Percentiles rank a stretch among this genome's conserved stretches.
These are phyloP conservation scores for Chalcis sispes DNA, from an alignment of 2,888 invertebrate species.

Conservation along the genomic window DNA sequence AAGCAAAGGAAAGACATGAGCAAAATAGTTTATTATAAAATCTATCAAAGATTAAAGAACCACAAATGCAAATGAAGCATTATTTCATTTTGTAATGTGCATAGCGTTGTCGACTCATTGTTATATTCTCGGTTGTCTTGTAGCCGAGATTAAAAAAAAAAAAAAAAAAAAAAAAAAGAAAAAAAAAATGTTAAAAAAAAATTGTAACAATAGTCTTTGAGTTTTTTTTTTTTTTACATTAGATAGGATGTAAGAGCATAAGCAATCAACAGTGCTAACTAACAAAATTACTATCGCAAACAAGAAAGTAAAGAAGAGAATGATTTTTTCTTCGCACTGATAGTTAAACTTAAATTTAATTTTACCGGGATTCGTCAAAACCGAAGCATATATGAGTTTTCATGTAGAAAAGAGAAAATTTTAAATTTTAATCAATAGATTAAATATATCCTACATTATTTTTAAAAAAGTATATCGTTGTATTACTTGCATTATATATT, in stretches of 20 bases:
- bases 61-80: conserved; percentile 47
- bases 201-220: conserved; percentile 31
- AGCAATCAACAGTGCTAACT: conserved; percentile 40
- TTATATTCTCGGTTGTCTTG: conserved; percentile 34
- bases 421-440: conserved; percentile 6
- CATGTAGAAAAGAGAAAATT: conserved; percentile 33
- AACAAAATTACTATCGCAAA: conserved; percentile 35
- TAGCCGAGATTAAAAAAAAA: conserved; percentile 23
- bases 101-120: conserved; percentile 43
- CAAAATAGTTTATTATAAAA: conserved; percentile 57
- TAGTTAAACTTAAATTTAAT: conserved; percentile 27
- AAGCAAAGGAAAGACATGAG: conserved; percentile 43
- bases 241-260: conserved; percentile 40
- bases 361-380: conserved; percentile 38
- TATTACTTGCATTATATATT: too few species aligned
- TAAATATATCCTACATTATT: neutral
- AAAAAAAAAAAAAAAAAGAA: conserved; percentile 42
- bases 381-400: conserved; percentile 46
- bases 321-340: conserved; percentile 43
- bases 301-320: conserved; percentile 40
- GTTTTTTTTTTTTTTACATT: conserved; percentile 17
- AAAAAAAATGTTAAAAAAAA: conserved; percentile 32
- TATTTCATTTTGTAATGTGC: conserved; percentile 35
- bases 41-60: conserved; percentile 52
- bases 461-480: too few species aligned